A percentile compares a stretch with the other conserved stretches of the same genome.
These are phyloP conservation scores for Ptilodon capucinus DNA, from an alignment of 2,888 invertebrate species.

Conservation along the genomic window DNA sequence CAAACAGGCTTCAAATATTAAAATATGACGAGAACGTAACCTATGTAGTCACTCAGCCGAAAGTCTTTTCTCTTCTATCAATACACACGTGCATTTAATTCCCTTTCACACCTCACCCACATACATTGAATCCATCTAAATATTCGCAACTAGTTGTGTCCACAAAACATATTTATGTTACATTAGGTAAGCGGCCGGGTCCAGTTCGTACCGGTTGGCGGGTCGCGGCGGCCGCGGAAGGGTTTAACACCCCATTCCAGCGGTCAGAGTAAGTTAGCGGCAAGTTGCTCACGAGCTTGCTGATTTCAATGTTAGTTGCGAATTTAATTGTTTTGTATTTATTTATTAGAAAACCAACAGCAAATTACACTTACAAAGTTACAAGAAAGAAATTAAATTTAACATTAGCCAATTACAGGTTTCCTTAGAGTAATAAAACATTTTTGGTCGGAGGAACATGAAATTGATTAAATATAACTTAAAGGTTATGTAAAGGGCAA, in stretches of 20 bases:
- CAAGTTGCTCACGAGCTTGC: conserved; percentile 2
- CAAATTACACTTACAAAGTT: too few species aligned
- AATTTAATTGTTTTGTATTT: background rate
- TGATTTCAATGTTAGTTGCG: conserved; percentile 1
- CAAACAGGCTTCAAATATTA: too few species aligned
- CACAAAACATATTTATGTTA: background rate
- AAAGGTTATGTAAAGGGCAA: too few species aligned
- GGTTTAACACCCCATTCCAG: conserved; percentile 43
- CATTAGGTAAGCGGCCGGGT: background rate
- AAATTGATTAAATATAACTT: too few species aligned
- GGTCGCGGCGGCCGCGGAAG: conserved; percentile 19
- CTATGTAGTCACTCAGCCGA: too few species aligned
- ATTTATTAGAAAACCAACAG: too few species aligned
- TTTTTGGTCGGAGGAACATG: too few species aligned
- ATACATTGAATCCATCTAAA: background rate
- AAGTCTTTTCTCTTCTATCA: background rate
- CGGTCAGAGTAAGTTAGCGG: conserved; percentile 20
- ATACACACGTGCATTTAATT: background rate
- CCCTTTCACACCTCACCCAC: background rate
- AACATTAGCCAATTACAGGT: too few species aligned
- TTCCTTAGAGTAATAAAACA: too few species aligned
- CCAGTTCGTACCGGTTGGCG: background rate
- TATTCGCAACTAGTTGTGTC: background rate
- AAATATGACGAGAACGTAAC: too few species aligned
- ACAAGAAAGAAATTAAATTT: too few species aligned